phyloP scores from a whole-genome alignment of 2,113 vertebrate species.

The Odontophorus gujanensis region DNA sequence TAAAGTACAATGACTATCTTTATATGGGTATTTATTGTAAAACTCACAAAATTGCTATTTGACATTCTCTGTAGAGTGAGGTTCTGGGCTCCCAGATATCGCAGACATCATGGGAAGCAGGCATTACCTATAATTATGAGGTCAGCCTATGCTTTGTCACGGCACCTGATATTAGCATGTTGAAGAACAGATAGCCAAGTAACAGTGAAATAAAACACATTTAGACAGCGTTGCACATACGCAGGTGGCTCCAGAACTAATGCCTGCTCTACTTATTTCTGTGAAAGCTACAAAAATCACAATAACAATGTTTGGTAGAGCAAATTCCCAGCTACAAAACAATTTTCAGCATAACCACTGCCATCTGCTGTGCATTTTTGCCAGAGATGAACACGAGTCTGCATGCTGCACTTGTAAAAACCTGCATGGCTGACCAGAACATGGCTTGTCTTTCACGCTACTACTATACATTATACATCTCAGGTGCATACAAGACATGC shows the following conservation, averaged over 20 bases:
- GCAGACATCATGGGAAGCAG: neutral
- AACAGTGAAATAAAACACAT: neutral
- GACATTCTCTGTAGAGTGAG: neutral
- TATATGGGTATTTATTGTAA: neutral
- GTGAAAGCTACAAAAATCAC: no score
- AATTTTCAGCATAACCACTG: no score
- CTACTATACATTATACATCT: neutral
- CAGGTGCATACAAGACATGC: neutral
- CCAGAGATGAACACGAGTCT: no score
- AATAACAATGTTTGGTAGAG: no score
- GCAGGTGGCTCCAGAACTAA: no score
- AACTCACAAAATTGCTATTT: neutral
- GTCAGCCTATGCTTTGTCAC: neutral
- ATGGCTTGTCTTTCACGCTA: no score
- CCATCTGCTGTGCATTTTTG: no score
- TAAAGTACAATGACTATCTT: neutral
- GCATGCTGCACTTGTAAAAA: no score
- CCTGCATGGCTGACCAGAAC: no score
- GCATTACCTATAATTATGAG: neutral
- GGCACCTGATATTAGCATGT: rapidly evolving
- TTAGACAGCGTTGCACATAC: neutral
- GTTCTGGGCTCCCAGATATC: neutral
- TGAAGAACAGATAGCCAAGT: neutral
- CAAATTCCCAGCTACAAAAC: no score
- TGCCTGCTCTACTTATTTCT: no score